Evolutionary conservation across 2,888 invertebrate genomes (phyloP).

Genomic region (Eupithecia centaureata): DNA sequence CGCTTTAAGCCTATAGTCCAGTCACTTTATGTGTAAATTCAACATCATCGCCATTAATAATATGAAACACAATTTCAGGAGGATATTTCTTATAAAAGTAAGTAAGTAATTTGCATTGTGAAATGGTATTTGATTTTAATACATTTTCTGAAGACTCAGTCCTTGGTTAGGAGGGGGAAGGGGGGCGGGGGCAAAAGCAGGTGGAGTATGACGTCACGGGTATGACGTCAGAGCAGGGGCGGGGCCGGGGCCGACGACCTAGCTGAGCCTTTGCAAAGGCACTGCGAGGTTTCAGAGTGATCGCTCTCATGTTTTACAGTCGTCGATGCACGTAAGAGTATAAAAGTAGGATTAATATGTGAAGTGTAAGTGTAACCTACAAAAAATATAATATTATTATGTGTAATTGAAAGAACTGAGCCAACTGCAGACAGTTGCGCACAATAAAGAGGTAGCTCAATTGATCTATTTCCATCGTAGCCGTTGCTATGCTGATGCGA

Average conservation of each 20-base stretch:
- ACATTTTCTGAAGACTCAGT: constrained; percentile 55
- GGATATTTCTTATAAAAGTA: constrained; percentile 29
- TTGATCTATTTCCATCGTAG: no score
- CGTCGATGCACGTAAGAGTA: background rate
- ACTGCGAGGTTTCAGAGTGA: background rate
- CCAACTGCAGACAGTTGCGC: no score
- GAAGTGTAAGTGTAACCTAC: no score
- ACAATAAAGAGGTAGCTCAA: no score
- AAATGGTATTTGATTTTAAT: constrained; percentile 54
- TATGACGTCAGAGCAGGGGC: constrained; percentile 74
- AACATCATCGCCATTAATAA: background rate
- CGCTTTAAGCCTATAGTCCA: no score
- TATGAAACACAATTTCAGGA: constrained; percentile 27
- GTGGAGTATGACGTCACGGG: constrained; percentile 72
- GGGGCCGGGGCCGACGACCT: constrained; percentile 71
- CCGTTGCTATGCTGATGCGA: no score
- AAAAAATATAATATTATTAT: no score
- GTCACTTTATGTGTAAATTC: background rate
- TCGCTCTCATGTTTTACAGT: background rate
- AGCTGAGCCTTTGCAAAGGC: constrained; percentile 46
- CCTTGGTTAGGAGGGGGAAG: constrained; percentile 52
- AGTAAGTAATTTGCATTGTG: constrained; percentile 47
- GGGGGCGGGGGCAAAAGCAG: constrained; percentile 57
- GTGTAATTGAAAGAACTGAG: no score
- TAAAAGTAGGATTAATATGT: background rate